Conservation (phyloP, 2,113 vertebrate species). For the Cercopithecus mona region DNA sequence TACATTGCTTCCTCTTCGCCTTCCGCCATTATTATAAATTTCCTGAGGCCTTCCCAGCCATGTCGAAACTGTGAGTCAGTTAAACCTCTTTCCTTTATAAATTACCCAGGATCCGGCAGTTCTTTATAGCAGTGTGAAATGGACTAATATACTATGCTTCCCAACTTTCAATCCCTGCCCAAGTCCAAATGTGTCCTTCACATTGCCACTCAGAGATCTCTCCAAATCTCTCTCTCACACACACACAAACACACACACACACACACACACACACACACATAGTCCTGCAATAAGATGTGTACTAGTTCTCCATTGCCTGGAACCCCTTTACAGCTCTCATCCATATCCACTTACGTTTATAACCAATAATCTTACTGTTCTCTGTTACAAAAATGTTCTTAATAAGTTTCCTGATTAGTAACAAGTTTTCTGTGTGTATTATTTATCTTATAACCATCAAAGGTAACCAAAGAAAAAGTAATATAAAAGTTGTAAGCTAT, state of each 20-base stretch:
- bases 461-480: background rate
- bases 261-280: background rate
- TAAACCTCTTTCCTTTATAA: too few relatives aligned
- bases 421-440: background rate
- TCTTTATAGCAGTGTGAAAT: too few relatives aligned
- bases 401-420: background rate
- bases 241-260: background rate
- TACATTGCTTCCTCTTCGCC: too few relatives aligned
- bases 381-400: background rate
- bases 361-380: background rate
- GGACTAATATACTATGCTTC: background rate
- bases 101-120: too few relatives aligned
- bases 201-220: background rate
- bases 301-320: background rate
- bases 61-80: too few relatives aligned
- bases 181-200: background rate
- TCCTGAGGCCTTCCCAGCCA: too few relatives aligned
- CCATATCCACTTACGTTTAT: background rate
- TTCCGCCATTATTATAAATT: too few relatives aligned
- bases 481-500: background rate
- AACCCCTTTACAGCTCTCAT: background rate
- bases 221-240: background rate
- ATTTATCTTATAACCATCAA: background rate
- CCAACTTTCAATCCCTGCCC: background rate
- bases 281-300: background rate